Evolutionary conservation across 2,797 vertebrate species (phyloP).

Genomic region (Chaunax sp.): DNA sequence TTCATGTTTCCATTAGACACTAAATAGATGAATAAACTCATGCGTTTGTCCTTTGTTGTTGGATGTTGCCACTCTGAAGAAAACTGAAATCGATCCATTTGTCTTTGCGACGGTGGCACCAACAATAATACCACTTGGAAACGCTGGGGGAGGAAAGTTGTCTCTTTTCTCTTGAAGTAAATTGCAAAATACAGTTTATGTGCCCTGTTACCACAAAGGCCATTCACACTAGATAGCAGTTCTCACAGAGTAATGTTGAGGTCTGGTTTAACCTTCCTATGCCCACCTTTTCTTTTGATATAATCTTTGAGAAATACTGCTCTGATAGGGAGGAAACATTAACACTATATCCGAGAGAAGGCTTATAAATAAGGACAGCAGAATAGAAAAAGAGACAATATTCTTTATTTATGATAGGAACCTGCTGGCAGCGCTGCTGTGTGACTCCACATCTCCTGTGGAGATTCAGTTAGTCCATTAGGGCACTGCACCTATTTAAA

Average conservation of each 20-base stretch:
- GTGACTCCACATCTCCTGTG: slow-evolving; percentile 65
- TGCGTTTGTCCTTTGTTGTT: no score
- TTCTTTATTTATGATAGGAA: slow-evolving; percentile 57
- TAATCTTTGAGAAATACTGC: slow-evolving; percentile 69
- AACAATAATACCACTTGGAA: no score
- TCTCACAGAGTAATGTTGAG: slow-evolving; percentile 44
- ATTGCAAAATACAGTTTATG: not conserved
- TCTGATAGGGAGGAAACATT: slow-evolving; percentile 60
- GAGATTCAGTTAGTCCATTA: slow-evolving; percentile 64
- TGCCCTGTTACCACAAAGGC: slow-evolving; percentile 26
- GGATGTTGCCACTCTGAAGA: no score
- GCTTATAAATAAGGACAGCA: slow-evolving; percentile 60
- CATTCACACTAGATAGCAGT: slow-evolving; percentile 42
- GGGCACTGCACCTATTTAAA: slow-evolving; percentile 70
- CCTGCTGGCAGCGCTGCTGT: slow-evolving; percentile 30
- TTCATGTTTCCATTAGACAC: no score
- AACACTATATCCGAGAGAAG: slow-evolving; percentile 64
- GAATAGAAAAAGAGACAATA: slow-evolving; percentile 48
- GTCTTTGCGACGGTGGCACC: no score
- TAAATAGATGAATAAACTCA: no score
- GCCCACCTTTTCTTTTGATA: slow-evolving; percentile 57
- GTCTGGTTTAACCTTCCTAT: slow-evolving; percentile 48
- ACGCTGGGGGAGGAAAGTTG: no score
- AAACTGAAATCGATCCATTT: no score
- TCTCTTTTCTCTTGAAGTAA: not conserved